phyloP scores from a whole-genome alignment of 2,797 vertebrate species.

The Phrynocephalus forsythii region DNA sequence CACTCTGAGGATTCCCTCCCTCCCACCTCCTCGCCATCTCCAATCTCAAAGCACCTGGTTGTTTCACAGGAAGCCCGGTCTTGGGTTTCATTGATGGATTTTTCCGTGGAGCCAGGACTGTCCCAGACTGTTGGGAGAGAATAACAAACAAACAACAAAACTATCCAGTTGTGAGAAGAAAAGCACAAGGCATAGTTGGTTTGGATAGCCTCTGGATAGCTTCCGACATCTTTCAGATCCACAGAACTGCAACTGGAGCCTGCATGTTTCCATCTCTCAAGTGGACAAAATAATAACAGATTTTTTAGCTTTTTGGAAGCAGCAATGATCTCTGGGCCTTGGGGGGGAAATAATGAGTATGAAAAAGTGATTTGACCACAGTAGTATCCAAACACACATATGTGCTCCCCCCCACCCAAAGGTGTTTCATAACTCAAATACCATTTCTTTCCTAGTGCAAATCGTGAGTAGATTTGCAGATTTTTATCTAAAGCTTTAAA shows the following conservation, averaged over 20 bases:
- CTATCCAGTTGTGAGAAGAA: background rate
- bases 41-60: too few relatives aligned
- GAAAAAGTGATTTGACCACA: background rate
- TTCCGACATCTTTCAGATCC: background rate
- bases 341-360: slow-evolving; percentile 5
- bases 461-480: slow-evolving; percentile 49
- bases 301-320: background rate
- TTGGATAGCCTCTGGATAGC: background rate
- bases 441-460: slow-evolving; percentile 23
- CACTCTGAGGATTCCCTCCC: too few relatives aligned
- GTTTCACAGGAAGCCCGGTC: too few relatives aligned
- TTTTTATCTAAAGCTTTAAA: slow-evolving; percentile 51
- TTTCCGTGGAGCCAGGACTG: too few relatives aligned
- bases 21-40: too few relatives aligned
- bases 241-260: too few relatives aligned
- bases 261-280: background rate
- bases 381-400: background rate
- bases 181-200: background rate
- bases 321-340: slow-evolving; percentile 34
- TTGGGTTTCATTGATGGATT: too few relatives aligned
- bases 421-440: slow-evolving; percentile 30
- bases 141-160: background rate
- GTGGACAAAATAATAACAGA: background rate
- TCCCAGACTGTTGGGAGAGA: background rate
- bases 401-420: background rate